phyloP scores from a whole-genome alignment of 1,140 invertebrate genomes.

The Sycobia sp. region DNA sequence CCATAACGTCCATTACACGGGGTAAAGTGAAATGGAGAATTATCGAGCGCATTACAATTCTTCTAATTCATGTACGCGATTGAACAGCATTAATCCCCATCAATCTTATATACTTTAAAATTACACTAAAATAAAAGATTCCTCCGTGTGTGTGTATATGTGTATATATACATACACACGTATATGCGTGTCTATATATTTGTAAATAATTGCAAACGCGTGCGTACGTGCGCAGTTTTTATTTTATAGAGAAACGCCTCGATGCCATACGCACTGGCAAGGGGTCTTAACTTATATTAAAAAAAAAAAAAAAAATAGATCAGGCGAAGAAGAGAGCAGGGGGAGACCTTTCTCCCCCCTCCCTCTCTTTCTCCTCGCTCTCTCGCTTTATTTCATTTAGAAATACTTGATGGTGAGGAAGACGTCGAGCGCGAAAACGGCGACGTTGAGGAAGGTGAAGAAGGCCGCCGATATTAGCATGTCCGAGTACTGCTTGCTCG shows the following conservation, averaged over 20 bases:
- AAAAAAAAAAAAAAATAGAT: neutral
- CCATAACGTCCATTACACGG: no score
- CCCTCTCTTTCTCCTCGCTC: no score
- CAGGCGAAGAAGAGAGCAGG: neutral
- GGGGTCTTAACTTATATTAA: neutral
- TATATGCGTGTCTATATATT: neutral
- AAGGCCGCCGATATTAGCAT: slow-evolving; percentile 66
- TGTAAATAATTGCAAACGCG: slow-evolving; percentile 8
- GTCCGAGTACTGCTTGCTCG: slow-evolving; percentile 66
- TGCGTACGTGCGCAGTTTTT: no score
- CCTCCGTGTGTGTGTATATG: no score
- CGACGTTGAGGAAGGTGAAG: slow-evolving; percentile 63
- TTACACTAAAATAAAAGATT: no score
- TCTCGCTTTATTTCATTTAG: neutral
- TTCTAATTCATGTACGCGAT: neutral
- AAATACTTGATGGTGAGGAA: slow-evolving; percentile 59
- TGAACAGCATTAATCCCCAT: neutral
- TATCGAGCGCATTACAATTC: neutral
- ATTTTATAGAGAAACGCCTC: no score
- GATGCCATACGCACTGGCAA: slow-evolving; percentile 7
- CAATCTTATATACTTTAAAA: no score
- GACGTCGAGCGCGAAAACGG: slow-evolving; percentile 63
- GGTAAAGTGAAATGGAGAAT: no score
- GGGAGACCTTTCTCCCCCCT: neutral
- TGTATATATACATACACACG: neutral